Percentiles rank a stretch among this genome's conserved stretches.
Conservation (phyloP, 2,797 vertebrate species). For the Moxostoma hubbsi region DNA sequence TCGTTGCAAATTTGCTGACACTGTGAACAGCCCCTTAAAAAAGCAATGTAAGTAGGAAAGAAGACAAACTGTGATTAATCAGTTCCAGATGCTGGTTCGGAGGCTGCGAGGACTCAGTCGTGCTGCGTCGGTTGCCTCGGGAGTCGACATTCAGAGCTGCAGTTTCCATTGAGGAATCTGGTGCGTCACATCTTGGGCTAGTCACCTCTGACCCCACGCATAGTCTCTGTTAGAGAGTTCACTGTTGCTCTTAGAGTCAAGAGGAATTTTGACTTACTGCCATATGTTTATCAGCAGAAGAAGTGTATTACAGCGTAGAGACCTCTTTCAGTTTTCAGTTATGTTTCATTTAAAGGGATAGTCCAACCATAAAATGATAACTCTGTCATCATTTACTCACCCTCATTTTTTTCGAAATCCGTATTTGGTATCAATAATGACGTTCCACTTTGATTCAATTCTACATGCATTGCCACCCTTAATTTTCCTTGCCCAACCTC, state of each 20-base stretch:
- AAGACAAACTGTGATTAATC: slow-evolving; percentile 76
- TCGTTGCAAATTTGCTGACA: not conserved
- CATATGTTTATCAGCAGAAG: slow-evolving; percentile 28
- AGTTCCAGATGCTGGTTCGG: slow-evolving; percentile 73
- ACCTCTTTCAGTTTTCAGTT: not conserved
- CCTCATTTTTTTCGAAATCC: too few species aligned
- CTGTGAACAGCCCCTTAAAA: slow-evolving; percentile 42
- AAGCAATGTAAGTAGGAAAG: slow-evolving; percentile 52
- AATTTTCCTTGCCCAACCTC: too few species aligned
- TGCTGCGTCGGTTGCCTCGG: slow-evolving; percentile 37
- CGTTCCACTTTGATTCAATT: too few species aligned
- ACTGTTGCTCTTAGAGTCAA: not conserved
- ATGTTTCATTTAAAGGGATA: not conserved
- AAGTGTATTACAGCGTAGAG: not conserved
- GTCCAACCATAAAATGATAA: too few species aligned
- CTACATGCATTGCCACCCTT: too few species aligned
- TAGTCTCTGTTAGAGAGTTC: slow-evolving; percentile 7
- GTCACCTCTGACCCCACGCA: not conserved
- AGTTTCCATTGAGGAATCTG: slow-evolving; percentile 41
- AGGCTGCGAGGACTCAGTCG: slow-evolving; percentile 57
- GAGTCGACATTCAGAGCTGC: slow-evolving; percentile 42
- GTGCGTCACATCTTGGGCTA: slow-evolving; percentile 18
- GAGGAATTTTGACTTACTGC: not conserved
- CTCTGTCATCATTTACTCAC: too few species aligned
- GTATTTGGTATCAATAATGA: too few species aligned